A percentile compares a stretch with the other conserved stretches of the same genome.
These are phyloP conservation scores for Diadema setosum DNA, from an alignment of 35 echinoderm and acorn worm species.

Conservation along the genomic window DNA sequence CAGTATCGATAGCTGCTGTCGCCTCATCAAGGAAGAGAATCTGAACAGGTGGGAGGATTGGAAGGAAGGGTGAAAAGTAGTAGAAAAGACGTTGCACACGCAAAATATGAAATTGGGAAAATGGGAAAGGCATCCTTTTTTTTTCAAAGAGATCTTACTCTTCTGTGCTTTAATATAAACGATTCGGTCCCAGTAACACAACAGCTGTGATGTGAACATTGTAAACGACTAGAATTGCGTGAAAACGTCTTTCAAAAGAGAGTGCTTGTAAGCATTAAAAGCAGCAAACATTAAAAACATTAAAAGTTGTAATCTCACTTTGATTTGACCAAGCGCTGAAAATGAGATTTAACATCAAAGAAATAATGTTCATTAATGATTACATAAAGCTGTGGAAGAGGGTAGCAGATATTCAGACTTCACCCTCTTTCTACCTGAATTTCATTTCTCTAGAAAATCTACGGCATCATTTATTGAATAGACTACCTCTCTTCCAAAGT, in stretches of 20 bases:
- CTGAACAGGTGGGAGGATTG: not conserved
- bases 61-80: not conserved
- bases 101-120: not conserved
- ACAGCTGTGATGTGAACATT: not conserved
- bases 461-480: not conserved
- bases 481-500: not conserved
- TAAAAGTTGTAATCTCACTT: too few relatives aligned
- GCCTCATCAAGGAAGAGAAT: conserved; percentile 92
- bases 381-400: not conserved
- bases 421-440: not conserved
- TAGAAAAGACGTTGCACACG: not conserved
- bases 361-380: too few relatives aligned
- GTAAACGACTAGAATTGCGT: not conserved
- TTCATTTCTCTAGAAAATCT: not conserved
- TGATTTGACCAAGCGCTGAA: too few relatives aligned
- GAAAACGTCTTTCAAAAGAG: too few relatives aligned
- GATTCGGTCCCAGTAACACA: too few relatives aligned
- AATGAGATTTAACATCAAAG: too few relatives aligned
- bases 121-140: not conserved
- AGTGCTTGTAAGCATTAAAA: too few relatives aligned
- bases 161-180: too few relatives aligned
- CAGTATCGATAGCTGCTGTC: conserved; percentile 97
- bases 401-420: not conserved
- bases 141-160: too few relatives aligned
- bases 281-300: too few relatives aligned